Percentiles rank a stretch among this genome's conserved stretches.
These are phyloP conservation scores for Patiria miniata DNA, from an alignment of 35 echinoderm and acorn worm genomes.

Conservation along the genomic window DNA sequence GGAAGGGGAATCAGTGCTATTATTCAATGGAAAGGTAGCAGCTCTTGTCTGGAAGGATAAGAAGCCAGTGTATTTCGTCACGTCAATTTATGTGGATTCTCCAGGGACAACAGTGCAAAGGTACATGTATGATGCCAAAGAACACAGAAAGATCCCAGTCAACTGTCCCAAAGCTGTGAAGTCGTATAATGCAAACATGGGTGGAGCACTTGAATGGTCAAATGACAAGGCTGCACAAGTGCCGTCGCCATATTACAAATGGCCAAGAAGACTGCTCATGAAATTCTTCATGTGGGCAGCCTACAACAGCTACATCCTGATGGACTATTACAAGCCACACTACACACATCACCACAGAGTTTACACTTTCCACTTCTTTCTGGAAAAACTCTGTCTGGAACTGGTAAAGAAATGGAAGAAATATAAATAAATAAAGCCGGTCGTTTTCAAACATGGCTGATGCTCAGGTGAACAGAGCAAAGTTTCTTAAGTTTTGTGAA, in stretches of 20 bases:
- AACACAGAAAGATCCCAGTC: slow-evolving; percentile 46
- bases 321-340: slow-evolving; percentile 52
- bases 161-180: slow-evolving; percentile 55
- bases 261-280: slow-evolving; percentile 58
- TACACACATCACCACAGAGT: neutral
- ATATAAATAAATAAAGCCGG: too few relatives aligned
- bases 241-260: slow-evolving; percentile 64
- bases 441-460: too few relatives aligned
- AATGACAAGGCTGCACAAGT: slow-evolving; percentile 61
- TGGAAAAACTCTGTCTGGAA: neutral
- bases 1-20: slow-evolving; percentile 35
- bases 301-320: slow-evolving; percentile 58
- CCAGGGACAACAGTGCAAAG: slow-evolving; percentile 56
- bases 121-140: slow-evolving; percentile 46
- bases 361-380: neutral
- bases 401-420: too few relatives aligned
- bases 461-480: too few relatives aligned
- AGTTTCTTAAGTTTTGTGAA: too few relatives aligned
- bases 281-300: slow-evolving; percentile 70
- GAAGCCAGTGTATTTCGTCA: slow-evolving; percentile 62
- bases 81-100: slow-evolving; percentile 42
- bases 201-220: slow-evolving; percentile 59
- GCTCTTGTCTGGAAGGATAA: slow-evolving; percentile 63
- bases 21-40: slow-evolving; percentile 70
- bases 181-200: slow-evolving; percentile 52